phyloP scores from a whole-genome alignment of 2,888 invertebrate species.

The Noctua comes region DNA sequence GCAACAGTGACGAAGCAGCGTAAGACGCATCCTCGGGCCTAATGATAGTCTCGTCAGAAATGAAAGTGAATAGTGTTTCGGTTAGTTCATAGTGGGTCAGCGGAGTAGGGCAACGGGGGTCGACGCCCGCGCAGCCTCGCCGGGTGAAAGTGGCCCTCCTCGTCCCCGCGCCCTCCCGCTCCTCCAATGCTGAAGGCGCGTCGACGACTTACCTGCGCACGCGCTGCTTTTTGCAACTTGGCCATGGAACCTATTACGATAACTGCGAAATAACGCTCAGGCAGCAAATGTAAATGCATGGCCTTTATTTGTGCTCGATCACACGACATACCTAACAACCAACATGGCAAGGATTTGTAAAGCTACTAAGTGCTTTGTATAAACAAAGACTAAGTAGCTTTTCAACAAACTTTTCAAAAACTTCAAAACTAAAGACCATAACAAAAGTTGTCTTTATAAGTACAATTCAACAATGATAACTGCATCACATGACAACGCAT shows the following conservation, averaged over 20 bases:
- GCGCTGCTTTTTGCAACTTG: conserved; percentile 89
- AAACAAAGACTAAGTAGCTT: background rate
- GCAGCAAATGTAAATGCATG: conserved; percentile 86
- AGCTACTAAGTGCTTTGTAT: conserved; percentile 12
- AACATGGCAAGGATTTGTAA: conserved; percentile 62
- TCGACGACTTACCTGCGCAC: conserved; percentile 84
- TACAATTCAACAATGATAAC: background rate
- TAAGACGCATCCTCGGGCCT: conserved; percentile 86
- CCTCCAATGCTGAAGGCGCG: conserved; percentile 80
- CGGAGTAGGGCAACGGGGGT: conserved; percentile 89
- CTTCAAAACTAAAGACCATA: background rate
- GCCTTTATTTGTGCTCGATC: conserved; percentile 83
- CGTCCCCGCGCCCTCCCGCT: conserved; percentile 75
- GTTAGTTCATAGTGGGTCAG: conserved; percentile 87
- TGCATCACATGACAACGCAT: conserved; percentile 1
- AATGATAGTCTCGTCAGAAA: conserved; percentile 85
- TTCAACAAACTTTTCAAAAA: background rate
- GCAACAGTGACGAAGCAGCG: conserved; percentile 75
- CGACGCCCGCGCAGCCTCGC: conserved; percentile 90
- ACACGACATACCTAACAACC: conserved; percentile 70
- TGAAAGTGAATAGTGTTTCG: conserved; percentile 89
- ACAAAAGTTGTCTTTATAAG: background rate
- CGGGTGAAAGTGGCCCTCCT: conserved; percentile 88
- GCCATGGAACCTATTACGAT: conserved; percentile 89
- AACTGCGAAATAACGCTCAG: conserved; percentile 86